Percentiles rank a stretch among this genome's conserved stretches.
These are phyloP conservation scores for Vanessa tameamea DNA, from an alignment of 1,140 invertebrate genomes.

Conservation along the genomic window DNA sequence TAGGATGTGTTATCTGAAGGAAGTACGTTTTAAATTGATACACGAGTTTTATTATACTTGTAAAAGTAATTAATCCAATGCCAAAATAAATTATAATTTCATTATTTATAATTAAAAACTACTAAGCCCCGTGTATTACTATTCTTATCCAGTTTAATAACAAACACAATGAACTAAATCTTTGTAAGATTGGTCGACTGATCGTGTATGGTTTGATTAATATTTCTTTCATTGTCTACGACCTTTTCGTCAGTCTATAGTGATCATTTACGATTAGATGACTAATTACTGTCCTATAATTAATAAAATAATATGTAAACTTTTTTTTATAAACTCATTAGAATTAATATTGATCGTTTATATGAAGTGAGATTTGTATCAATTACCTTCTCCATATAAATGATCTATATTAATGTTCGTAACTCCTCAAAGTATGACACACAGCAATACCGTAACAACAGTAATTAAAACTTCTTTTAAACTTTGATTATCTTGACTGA, in stretches of 20 bases:
- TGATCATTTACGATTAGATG: too few relatives aligned
- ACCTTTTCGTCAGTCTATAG: too few relatives aligned
- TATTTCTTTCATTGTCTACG: background rate
- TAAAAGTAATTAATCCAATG: background rate
- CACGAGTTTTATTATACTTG: background rate
- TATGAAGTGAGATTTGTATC: background rate
- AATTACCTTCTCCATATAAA: background rate
- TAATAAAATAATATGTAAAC: too few relatives aligned
- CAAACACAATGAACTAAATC: too few relatives aligned
- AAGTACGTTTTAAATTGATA: background rate
- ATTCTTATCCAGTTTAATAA: background rate
- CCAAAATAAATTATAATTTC: background rate
- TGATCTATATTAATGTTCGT: background rate
- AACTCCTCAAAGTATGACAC: conserved; percentile 37
- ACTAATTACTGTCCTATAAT: too few relatives aligned
- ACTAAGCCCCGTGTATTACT: background rate
- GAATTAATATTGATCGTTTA: background rate
- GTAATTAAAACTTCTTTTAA: conserved; percentile 51
- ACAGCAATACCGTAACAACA: conserved; percentile 45
- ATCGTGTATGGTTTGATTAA: too few relatives aligned
- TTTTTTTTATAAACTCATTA: background rate
- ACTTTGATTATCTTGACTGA: conserved; percentile 47
- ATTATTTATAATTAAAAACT: background rate
- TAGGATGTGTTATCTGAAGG: background rate
- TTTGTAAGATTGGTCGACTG: too few relatives aligned